Evolutionary conservation across 2,888 invertebrate species (phyloP), one percentile per base, ranked within the genome.

Genomic region (Meloe dianella): DNA sequence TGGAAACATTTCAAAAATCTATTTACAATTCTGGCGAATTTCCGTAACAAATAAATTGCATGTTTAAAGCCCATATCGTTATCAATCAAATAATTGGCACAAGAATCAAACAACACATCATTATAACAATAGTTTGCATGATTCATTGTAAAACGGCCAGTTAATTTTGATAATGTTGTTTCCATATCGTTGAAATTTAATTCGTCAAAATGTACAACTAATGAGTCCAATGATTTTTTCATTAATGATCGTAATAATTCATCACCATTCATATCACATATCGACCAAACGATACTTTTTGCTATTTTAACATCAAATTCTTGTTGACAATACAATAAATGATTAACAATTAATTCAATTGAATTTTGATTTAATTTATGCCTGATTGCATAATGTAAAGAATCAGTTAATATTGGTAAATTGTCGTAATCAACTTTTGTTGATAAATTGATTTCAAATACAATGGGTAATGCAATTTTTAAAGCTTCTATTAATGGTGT

Each of bases 401-500:
- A 86, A 27, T 88, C 87, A 10, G 83, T 81, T 29, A 91, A 77
- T 17, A 86, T 78, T 0, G 80, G 77, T 7, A 88, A 67, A 73
- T 90, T 88, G 27, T 86, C 82, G 10, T 79, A 82, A 69, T 91
- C 88, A 24, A 91, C 75, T 78, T 91, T 89, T 7, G 84, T 72
- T 0, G 85, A 84, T 8, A 91, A 73, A 68, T 90, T 87, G 8
- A 88, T 86, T 82, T 91, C 89, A 77, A 92, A 90, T 0, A 90
- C 88, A 30, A 91, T 79, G 0, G 91, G 91, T 10, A 92, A 75
- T 0, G 92, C 91, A 0, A 90, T 83, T 74, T 85, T 85, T 5
- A 92, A 76, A 0, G 91, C 91, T 38, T 90, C 89, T 0, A 88
- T 85, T 27, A 92, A 81, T 64, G 91, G 88, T 14, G 85, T 86